These are phyloP conservation scores for Scrobipalpa costella DNA, from an alignment of 2,888 invertebrate genomes.

Conservation along the genomic window DNA sequence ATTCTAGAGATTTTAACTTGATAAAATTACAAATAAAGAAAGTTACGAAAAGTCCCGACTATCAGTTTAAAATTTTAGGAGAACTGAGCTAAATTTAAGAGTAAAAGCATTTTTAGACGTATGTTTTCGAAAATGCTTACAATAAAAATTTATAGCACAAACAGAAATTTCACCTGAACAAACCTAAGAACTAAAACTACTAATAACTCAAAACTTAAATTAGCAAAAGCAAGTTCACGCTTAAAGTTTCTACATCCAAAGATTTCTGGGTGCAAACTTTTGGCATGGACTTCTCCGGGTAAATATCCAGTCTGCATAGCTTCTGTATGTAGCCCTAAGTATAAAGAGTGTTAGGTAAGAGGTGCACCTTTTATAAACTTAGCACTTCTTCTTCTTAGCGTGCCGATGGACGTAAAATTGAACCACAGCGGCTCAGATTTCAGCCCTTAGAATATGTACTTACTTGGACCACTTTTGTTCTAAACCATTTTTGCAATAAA, in stretches of 20 bases:
- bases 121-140: not conserved
- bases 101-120: not conserved
- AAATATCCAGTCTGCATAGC: conserved; percentile 22
- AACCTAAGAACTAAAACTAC: conserved; percentile 15
- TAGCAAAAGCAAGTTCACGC: conserved; percentile 6
- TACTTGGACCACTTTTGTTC: too few relatives aligned
- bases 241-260: conserved; percentile 5
- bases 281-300: conserved; percentile 18
- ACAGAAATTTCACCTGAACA: conserved; percentile 9
- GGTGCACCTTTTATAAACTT: too few relatives aligned
- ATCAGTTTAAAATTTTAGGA: too few relatives aligned
- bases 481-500: too few relatives aligned
- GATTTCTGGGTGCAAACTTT: conserved; percentile 14
- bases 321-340: too few relatives aligned
- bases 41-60: too few relatives aligned
- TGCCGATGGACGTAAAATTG: too few relatives aligned
- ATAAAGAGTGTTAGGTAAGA: not conserved
- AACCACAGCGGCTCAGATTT: too few relatives aligned
- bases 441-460: too few relatives aligned
- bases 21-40: too few relatives aligned
- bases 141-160: conserved; percentile 9
- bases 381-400: too few relatives aligned
- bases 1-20: too few relatives aligned
- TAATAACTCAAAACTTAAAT: conserved; percentile 20
- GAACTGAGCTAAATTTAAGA: not conserved